phyloP scores from a whole-genome alignment of 2,113 vertebrate species.

The Silurus glanis region DNA sequence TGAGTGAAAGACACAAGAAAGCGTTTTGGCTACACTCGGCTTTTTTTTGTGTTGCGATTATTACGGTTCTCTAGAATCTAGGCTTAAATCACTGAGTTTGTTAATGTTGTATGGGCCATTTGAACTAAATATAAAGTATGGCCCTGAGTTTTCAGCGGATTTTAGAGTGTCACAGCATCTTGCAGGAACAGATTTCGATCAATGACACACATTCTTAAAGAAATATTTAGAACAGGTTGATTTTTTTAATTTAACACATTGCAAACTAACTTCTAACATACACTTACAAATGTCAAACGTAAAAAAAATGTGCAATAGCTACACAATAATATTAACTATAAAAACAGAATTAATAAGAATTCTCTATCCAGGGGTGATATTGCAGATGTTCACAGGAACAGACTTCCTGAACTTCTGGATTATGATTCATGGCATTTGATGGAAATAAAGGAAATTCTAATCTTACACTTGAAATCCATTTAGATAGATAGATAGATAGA shows the following conservation, averaged over 20 bases:
- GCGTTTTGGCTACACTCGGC: background rate
- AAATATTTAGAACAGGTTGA: background rate
- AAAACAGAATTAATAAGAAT: background rate
- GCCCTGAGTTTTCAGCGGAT: background rate
- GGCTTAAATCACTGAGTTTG: background rate
- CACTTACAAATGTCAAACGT: background rate
- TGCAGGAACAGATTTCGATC: background rate
- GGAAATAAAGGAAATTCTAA: background rate
- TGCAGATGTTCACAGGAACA: background rate
- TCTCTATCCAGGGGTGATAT: background rate
- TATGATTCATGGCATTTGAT: background rate
- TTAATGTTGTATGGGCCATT: background rate
- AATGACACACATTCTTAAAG: background rate
- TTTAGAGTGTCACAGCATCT: background rate
- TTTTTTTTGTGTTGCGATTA: background rate
- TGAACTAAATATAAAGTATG: background rate
- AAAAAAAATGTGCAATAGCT: background rate
- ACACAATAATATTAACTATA: background rate
- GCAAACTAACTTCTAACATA: background rate
- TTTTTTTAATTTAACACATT: background rate
- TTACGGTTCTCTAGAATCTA: background rate
- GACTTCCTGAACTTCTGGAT: background rate
- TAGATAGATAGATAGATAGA: background rate
- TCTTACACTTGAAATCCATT: background rate
- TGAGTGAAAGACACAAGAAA: background rate